These are phyloP conservation scores for Antennarius maculatus DNA, from an alignment of 2,797 vertebrate genomes.

Conservation along the genomic window DNA sequence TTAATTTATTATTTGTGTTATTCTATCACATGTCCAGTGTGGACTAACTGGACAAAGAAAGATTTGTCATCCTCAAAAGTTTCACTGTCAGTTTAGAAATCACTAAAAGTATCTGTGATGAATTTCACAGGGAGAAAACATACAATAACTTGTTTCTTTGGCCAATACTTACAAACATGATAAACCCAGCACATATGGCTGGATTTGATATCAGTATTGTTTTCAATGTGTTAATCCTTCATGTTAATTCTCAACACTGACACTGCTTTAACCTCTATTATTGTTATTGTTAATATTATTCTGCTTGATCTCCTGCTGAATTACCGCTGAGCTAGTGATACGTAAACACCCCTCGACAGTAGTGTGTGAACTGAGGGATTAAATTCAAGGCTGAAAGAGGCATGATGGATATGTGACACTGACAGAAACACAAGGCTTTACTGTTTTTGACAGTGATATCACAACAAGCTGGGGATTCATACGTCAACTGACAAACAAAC, in stretches of 20 bases:
- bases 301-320: constrained; percentile 43
- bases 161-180: constrained; percentile 47
- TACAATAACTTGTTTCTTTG: constrained; percentile 10
- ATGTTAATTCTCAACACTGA: constrained; percentile 56
- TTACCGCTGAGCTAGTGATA: constrained; percentile 36
- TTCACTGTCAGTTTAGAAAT: too few relatives aligned
- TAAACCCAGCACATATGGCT: constrained; percentile 22
- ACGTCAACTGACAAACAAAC: constrained; percentile 15
- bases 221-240: constrained; percentile 46
- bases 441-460: constrained; percentile 49
- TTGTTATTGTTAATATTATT: constrained; percentile 50
- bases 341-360: constrained; percentile 60
- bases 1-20: background rate
- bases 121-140: background rate
- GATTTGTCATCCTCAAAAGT: too few relatives aligned
- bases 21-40: background rate
- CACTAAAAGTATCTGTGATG: background rate
- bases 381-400: constrained; percentile 32
- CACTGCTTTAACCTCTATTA: constrained; percentile 54
- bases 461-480: constrained; percentile 34
- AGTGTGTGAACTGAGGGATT: constrained; percentile 65
- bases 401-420: constrained; percentile 21
- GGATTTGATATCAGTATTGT: constrained; percentile 58
- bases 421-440: constrained; percentile 41
- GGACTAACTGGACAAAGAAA: too few relatives aligned